Conservation (phyloP, 2,113 vertebrate species). For the Illadopsis cleaveri region DNA sequence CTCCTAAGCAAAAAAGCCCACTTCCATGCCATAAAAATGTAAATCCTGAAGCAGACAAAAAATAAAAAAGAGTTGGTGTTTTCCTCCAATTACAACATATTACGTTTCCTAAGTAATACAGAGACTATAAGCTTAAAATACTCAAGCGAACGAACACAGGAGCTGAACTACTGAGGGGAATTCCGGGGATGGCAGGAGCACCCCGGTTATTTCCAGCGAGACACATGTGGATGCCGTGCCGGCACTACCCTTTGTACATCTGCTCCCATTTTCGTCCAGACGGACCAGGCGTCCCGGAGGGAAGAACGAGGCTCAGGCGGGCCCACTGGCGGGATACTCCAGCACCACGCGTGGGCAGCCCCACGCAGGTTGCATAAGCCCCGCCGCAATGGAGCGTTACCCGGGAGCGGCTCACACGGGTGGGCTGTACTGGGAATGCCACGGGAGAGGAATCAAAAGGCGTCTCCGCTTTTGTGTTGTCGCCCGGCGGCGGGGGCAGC, state of each 20-base stretch:
- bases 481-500: neutral
- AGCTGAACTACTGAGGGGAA: neutral
- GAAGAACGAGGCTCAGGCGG: neutral
- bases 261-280: neutral
- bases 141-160: neutral
- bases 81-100: neutral
- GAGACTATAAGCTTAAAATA: neutral
- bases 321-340: neutral
- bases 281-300: neutral
- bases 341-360: neutral
- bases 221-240: neutral
- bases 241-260: rapidly evolving
- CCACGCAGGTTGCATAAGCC: constrained; percentile 39
- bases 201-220: neutral
- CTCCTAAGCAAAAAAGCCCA: neutral
- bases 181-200: neutral
- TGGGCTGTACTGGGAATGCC: neutral
- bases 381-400: neutral
- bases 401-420: neutral
- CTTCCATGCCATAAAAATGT: neutral
- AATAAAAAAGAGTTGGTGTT: neutral
- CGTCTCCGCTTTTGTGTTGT: neutral
- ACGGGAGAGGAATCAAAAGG: neutral
- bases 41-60: neutral
- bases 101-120: rapidly evolving